Evolutionary conservation across 2,797 vertebrate genomes (phyloP).

Genomic region (Ammospiza maritima): DNA sequence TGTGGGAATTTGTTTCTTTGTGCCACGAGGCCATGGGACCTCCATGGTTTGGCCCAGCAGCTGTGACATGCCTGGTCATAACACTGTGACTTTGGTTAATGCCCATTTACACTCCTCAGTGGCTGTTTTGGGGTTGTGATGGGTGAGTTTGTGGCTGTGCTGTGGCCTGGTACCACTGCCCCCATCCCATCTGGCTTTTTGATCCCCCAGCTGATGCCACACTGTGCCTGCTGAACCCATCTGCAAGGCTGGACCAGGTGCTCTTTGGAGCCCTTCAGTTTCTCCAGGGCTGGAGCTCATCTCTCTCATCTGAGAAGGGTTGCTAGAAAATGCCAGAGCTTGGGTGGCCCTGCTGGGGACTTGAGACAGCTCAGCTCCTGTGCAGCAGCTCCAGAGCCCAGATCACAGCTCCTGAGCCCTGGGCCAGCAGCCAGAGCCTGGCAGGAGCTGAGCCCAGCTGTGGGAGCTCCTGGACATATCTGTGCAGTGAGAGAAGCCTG

Average conservation of each 20-base stretch:
- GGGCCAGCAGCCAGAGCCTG: neutral
- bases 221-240: fast-evolving
- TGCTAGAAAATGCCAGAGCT: neutral
- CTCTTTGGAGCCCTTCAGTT: neutral
- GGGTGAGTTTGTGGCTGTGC: neutral
- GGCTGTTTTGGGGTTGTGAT: neutral
- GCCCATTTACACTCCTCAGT: neutral
- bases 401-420: neutral
- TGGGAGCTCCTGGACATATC: neutral
- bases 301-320: neutral
- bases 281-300: neutral
- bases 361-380: neutral
- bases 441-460: neutral
- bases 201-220: neutral
- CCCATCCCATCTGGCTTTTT: neutral
- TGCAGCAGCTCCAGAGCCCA: neutral
- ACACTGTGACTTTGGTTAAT: neutral
- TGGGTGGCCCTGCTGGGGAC: neutral
- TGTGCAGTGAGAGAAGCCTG: neutral
- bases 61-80: neutral
- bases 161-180: neutral
- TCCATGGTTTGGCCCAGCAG: neutral
- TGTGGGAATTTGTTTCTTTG: neutral
- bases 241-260: neutral
- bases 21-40: fast-evolving